Conservation (phyloP, 1,140 invertebrate genomes). For the Doryteuthis pealeii region DNA sequence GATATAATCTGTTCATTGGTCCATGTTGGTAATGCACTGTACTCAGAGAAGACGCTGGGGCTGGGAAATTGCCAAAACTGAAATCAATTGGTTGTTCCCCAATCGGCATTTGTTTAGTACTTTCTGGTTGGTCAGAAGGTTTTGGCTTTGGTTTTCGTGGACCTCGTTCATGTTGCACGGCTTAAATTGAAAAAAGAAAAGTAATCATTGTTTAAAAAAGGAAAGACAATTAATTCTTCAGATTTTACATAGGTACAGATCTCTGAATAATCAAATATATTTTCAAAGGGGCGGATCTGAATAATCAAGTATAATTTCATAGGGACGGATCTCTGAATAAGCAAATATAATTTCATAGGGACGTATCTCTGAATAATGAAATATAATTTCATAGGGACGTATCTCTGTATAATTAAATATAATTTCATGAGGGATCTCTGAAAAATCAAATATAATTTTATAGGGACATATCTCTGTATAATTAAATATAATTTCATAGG, state of each 20-base stretch:
- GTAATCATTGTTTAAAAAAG: not conserved
- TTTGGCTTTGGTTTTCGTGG: conserved; percentile 65
- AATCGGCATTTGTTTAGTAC: conserved; percentile 8
- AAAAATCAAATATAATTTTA: too few species aligned
- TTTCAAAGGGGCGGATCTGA: not conserved
- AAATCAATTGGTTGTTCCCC: conserved; percentile 31
- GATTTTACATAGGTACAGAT: not conserved
- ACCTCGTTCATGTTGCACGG: conserved; percentile 68
- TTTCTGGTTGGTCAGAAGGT: conserved; percentile 14
- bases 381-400: too few species aligned
- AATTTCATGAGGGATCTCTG: too few species aligned
- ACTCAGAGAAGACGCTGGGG: conserved; percentile 16
- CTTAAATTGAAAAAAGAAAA: conserved; percentile 45
- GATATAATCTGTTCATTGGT: not conserved
- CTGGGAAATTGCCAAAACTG: conserved; percentile 15
- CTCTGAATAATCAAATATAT: too few species aligned
- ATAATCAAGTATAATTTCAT: not conserved
- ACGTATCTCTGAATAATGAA: too few species aligned
- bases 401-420: too few species aligned
- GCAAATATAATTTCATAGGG: too few species aligned
- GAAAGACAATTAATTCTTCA: too few species aligned
- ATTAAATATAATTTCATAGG: too few species aligned
- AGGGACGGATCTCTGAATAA: too few species aligned
- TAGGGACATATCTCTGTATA: too few species aligned
- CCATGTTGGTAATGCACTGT: conserved; percentile 17